phyloP scores from a whole-genome alignment of 2,113 vertebrate species.

The Vulpes lagopus region DNA sequence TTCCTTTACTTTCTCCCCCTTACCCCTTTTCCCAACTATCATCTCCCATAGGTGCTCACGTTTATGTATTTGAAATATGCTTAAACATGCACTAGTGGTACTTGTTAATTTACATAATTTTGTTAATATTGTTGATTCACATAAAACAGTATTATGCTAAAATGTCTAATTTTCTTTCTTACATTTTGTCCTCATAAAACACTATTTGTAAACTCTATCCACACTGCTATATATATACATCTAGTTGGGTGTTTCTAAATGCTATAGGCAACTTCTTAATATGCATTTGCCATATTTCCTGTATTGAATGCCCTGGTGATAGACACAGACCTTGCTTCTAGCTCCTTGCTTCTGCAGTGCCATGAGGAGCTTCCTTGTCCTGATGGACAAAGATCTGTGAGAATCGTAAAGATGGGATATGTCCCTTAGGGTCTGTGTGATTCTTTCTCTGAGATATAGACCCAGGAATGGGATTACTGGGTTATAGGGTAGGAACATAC shows the following conservation, averaged over 20 bases:
- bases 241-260: background rate
- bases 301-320: background rate
- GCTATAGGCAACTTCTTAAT: background rate
- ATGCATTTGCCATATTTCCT: background rate
- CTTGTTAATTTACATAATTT: background rate
- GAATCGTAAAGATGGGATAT: background rate
- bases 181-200: background rate
- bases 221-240: background rate
- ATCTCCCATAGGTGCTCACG: no score
- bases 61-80: background rate
- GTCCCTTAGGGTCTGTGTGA: background rate
- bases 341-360: background rate
- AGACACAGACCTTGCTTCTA: background rate
- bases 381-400: background rate
- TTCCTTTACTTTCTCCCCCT: background rate
- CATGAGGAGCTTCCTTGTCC: background rate
- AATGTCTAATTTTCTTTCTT: background rate
- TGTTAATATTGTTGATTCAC: background rate
- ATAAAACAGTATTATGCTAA: background rate
- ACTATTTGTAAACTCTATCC: background rate
- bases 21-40: background rate
- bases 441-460: background rate
- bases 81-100: background rate
- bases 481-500: background rate
- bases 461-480: background rate